Base-by-base conservation (phyloP, 2,113 vertebrate genomes). In the Alaudala cheleensis region DNA sequence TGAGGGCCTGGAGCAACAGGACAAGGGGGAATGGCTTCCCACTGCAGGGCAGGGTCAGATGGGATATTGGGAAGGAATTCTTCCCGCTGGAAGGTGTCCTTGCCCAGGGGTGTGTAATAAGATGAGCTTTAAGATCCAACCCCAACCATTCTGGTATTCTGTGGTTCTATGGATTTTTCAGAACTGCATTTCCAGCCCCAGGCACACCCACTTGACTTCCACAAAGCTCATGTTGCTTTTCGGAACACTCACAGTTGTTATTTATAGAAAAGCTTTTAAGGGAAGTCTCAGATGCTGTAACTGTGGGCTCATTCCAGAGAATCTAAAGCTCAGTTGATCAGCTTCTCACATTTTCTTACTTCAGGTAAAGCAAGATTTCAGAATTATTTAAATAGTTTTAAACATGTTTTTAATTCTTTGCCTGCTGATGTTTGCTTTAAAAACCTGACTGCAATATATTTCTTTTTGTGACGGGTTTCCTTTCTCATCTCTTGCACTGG, bases 261-360 rank as follows among this genome's bases (percentile, higher is more conserved):
- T 91, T 80, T 90, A 88, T 83, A 91, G 88, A 54, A 69, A 67
- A 69, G 69, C 86, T 86, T 95, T 82, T 73, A 73, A 85, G 50
- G 73, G 78, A 84, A 93, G 34, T 74, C 65, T 81, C 66, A 34
- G 40, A 65, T 57, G 54, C 78, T 73, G 40, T 56, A 64, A 39
- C 88, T 49, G 67, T 37, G 39, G n/a, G 66, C 62, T 85, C 44
- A 20, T 88, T 90, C 51, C 69, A 62, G 82, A 74, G 86, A 82
- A 33, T 33, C 56, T 33, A 61, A 72, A 93, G 50, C 64, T 73
- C 83, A 51, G 33, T 67, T 25, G 18, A 81, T 54, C 45, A 28
- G 42, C 60, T 90, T 81, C 54, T 74, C 65, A 65, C 37, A 26
- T 51, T 90, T 84, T 56, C 58, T 78, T 61, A 84, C 70, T 40